Evolutionary conservation across 2,888 invertebrate species (phyloP), one percentile per base, ranked within the genome.

Genomic region (Eucera pruinosa): DNA sequence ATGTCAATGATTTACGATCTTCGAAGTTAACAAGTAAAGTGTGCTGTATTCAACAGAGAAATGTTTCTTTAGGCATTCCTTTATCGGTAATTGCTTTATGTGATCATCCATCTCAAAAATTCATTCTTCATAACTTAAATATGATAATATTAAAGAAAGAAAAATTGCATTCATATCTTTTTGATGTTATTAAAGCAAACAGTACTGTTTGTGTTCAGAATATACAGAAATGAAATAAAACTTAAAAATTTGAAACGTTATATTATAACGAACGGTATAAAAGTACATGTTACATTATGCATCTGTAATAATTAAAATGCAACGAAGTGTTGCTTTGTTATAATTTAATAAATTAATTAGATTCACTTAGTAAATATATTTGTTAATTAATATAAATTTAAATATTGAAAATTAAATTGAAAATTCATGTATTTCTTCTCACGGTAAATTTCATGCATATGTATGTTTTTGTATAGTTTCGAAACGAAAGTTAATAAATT

Each of bases 1-100:
- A 71, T 54, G 68, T 55, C 68, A 50, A 70, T 78, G 81, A 81
- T 82, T 82, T 82, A 82, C 68, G 74, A 74, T 69, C 47, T 27
- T 13, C 45, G 39, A 47, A 61, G 33, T 68, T 61, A 69, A 74
- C 68, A 68, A 66, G 82, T 58, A 58, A 65, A 47, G 39, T 41
- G 47, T 36, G 58, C 54, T 65, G 71, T 65, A 67, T 33, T 39
- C 55, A 39, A 45, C 25, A 23, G 47, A 48, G 64, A 50, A 54
- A 54, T 41, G 13, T 52, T 66, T 60, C 61, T 73, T n/a, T 18
- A 20, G 58, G 25, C 60, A 69, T 57, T 11, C 27, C 25, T 61
- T 57, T 54, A 47, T 58, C 43, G 50, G 47, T 57, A 61, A 33
- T 54, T 11, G n/a, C 43, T 39, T n/a, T 25, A 13, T 13, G 18